Percentiles rank a stretch among this genome's conserved stretches.
Evolutionary conservation across 2,888 invertebrate species (phyloP).

Genomic region (Scaeva pyrastri): DNA sequence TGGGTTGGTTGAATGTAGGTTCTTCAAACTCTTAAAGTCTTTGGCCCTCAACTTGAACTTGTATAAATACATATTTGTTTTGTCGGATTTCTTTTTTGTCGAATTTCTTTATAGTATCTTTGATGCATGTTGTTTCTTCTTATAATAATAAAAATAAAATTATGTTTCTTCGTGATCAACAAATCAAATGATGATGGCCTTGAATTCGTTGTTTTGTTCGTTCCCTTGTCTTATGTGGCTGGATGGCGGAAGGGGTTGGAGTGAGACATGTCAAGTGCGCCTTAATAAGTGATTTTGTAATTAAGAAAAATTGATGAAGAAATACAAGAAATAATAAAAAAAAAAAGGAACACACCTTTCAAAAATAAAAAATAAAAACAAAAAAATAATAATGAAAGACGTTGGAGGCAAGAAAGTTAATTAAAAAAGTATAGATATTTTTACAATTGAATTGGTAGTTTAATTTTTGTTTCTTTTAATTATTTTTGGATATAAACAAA

Average conservation of each 20-base stretch:
- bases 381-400: background rate
- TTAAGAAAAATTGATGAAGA: slow-evolving; percentile 32
- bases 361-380: too few species aligned
- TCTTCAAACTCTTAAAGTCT: slow-evolving; percentile 4
- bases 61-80: slow-evolving; percentile 21
- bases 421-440: background rate
- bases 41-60: slow-evolving; percentile 49
- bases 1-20: too few species aligned
- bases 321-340: background rate
- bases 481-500: background rate
- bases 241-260: background rate
- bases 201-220: slow-evolving; percentile 16
- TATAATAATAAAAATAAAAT: slow-evolving; percentile 14
- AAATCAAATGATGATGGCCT: slow-evolving; percentile 21
- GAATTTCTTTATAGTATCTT: background rate
- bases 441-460: background rate
- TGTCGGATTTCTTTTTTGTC: background rate
- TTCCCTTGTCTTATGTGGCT: slow-evolving; percentile 27
- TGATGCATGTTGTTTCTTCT: slow-evolving; percentile 24
- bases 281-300: slow-evolving; percentile 43
- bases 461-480: background rate
- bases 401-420: background rate
- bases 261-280: background rate
- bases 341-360: background rate
- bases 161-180: slow-evolving; percentile 33